Evolutionary conservation across 2,797 vertebrate genomes (phyloP).

Genomic region (Sebastes hubbsi): DNA sequence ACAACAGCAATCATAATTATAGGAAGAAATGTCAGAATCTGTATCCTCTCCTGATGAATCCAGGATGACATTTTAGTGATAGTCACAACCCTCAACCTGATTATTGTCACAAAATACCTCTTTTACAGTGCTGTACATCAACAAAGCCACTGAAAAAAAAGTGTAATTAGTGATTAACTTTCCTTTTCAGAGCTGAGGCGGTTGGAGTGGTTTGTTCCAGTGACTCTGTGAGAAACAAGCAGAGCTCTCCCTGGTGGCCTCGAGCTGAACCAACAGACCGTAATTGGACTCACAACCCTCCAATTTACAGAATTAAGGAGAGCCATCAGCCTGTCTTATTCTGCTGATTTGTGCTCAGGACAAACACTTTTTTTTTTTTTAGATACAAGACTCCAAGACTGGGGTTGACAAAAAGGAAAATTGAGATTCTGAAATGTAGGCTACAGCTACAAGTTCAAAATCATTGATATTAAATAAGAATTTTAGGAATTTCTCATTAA

Average conservation of each 20-base stretch:
- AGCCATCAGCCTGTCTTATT: constrained; percentile 49
- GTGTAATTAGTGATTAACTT: constrained; percentile 41
- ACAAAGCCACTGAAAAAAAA: not conserved
- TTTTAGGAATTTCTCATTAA: not conserved
- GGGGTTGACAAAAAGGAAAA: constrained; percentile 1
- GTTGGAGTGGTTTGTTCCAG: constrained; percentile 39
- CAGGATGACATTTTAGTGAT: not conserved
- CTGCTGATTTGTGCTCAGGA: constrained; percentile 45
- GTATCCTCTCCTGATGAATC: not conserved
- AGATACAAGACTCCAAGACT: not conserved
- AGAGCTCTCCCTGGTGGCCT: constrained; percentile 80
- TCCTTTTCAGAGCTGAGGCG: constrained; percentile 26
- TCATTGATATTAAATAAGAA: not conserved
- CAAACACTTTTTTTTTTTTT: constrained; percentile 11
- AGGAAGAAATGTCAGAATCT: not conserved
- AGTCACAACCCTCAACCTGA: not conserved
- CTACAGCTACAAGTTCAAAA: not conserved
- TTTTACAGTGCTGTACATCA: not conserved
- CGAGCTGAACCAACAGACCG: constrained; percentile 62
- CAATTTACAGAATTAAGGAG: constrained; percentile 65
- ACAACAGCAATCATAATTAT: not conserved
- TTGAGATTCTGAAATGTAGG: not conserved
- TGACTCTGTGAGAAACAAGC: constrained; percentile 52
- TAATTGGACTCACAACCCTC: constrained; percentile 68
- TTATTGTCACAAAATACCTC: not conserved